Conservation (phyloP, 2,797 vertebrate species). For the Trematomus bernacchii region DNA sequence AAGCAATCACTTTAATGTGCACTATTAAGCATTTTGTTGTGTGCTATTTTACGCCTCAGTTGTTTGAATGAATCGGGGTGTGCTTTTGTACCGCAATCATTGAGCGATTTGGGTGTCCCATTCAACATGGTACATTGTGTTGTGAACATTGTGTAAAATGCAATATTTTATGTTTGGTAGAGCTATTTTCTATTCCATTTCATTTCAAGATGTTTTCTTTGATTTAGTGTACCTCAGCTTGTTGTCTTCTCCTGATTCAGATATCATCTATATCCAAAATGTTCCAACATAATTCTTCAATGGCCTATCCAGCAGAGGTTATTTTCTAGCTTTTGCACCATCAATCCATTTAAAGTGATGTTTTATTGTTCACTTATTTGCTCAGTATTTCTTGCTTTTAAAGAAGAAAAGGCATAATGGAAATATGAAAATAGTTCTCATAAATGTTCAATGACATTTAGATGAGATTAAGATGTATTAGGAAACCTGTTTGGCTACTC, state of each 20-base stretch:
- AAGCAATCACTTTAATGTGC: constrained; percentile 51
- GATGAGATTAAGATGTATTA: not conserved
- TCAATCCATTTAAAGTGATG: not conserved
- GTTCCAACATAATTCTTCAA: not conserved
- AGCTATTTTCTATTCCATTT: not conserved
- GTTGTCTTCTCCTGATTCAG: not conserved
- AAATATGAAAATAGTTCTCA: not conserved
- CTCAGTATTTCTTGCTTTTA: not conserved
- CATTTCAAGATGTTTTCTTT: not conserved
- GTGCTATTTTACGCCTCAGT: constrained; percentile 25
- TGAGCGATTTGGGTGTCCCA: constrained; percentile 7
- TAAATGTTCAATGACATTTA: not conserved
- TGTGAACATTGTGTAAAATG: constrained; percentile 12
- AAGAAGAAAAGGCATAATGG: not conserved
- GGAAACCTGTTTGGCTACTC: not conserved
- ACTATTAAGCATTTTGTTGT: constrained; percentile 40
- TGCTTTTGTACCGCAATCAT: constrained; percentile 22
- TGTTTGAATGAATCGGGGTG: constrained; percentile 22
- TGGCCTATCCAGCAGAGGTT: not conserved
- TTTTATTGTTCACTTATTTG: not conserved
- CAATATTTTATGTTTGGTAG: not conserved
- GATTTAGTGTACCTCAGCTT: too few species aligned
- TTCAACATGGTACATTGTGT: constrained; percentile 15
- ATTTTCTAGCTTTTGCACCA: not conserved
- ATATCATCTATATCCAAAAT: not conserved